phyloP scores from a whole-genome alignment of 2,113 vertebrate genomes.

The Silurus glanis region DNA sequence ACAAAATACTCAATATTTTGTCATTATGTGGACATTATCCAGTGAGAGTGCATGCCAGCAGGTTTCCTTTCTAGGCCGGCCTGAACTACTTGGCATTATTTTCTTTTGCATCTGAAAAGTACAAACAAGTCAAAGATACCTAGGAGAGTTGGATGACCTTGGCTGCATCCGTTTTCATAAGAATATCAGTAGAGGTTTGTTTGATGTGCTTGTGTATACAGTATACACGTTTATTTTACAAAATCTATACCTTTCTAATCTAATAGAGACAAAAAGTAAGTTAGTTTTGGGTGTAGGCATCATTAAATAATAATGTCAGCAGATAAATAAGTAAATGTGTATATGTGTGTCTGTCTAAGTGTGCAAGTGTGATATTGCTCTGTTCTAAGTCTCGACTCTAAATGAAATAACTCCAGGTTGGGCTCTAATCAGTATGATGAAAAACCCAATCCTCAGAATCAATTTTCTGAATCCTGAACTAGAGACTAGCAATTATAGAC shows the following conservation, averaged over 20 bases:
- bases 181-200: not conserved
- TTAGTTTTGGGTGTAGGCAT: too few relatives aligned
- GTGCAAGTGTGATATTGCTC: not conserved
- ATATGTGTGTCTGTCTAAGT: constrained; percentile 11
- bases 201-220: not conserved
- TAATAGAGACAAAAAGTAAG: too few relatives aligned
- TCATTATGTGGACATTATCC: constrained; percentile 4
- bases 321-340: too few relatives aligned
- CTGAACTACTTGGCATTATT: constrained; percentile 65
- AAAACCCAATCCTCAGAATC: constrained; percentile 14
- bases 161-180: not conserved
- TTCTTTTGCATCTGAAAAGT: constrained; percentile 24
- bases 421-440: constrained; percentile 62
- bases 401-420: constrained; percentile 28
- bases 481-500: constrained; percentile 9
- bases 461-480: constrained; percentile 10
- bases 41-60: not conserved
- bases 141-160: not conserved
- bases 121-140: not conserved
- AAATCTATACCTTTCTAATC: too few relatives aligned
- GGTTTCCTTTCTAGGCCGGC: constrained; percentile 58
- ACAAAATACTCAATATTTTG: not conserved
- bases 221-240: not conserved
- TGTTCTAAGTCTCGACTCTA: not conserved
- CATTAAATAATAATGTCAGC: too few relatives aligned